These are phyloP conservation scores for Cherax quadricarinatus DNA, from an alignment of 1,140 invertebrate genomes.

Conservation along the genomic window DNA sequence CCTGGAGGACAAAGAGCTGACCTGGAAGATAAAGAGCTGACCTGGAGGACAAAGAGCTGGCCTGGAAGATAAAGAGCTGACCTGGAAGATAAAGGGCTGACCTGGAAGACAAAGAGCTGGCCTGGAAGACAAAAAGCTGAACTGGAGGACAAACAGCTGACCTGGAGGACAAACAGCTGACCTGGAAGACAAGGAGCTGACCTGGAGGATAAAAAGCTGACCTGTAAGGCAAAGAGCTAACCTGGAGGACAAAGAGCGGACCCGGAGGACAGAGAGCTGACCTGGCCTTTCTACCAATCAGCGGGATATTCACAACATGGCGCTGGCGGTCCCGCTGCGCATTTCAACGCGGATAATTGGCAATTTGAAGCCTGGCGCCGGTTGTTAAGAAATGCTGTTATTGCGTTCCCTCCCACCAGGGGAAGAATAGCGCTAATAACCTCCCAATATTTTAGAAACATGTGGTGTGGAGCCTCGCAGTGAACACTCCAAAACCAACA, in stretches of 20 bases:
- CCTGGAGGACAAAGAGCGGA: not conserved
- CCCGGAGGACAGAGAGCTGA: not conserved
- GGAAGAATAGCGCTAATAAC: not conserved
- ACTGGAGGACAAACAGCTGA: not conserved
- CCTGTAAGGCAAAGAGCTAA: not conserved
- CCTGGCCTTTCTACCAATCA: not conserved
- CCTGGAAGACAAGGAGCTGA: not conserved
- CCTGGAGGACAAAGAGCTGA: not conserved
- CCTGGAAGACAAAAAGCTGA: not conserved
- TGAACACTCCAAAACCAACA: too few species aligned
- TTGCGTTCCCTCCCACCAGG: not conserved
- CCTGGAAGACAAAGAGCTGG: not conserved
- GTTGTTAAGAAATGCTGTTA: slow-evolving; percentile 1
- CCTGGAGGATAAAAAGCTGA: not conserved
- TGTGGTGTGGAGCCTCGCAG: not conserved
- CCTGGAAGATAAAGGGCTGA: not conserved
- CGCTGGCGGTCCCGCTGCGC: too few species aligned
- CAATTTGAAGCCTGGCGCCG: not conserved
- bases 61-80: not conserved
- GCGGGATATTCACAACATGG: not conserved
- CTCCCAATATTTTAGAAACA: not conserved
- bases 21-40: not conserved
- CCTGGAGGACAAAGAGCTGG: not conserved
- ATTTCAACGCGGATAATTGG: not conserved
- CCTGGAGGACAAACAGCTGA: not conserved